Evolutionary conservation across 2,888 invertebrate genomes (phyloP), one percentile per base, ranked within the genome.

Genomic region (Caradrina clavipalpis): DNA sequence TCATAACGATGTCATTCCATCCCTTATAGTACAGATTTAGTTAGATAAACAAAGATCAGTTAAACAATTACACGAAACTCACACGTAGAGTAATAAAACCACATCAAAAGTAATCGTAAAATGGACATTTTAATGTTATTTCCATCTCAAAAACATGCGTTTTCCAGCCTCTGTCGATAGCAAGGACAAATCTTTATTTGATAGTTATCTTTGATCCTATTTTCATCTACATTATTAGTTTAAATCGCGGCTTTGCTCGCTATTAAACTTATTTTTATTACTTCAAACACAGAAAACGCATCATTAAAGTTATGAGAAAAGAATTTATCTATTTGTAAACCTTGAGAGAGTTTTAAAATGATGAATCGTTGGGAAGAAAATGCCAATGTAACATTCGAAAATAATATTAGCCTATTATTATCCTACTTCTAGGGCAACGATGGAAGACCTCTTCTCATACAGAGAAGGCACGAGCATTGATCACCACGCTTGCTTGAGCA

Each of bases 151-250:
- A 17, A n/a, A 21, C 21, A n/a, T 53, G n/a, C 49, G 57, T 21
- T 45, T 63, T 59, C 60, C 19, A 49, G 10, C 31, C 39, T 26
- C 53, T 35, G 22, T 45, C 61, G 51, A n/a, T 10, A 31, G 19
- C 51, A 17, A 55, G 54, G 53, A 22, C 55, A 6, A 47, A 45
- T 19, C 17, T 53, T 59, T 35, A 21, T 53, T 49, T 45, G 13
- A 63, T 55, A 65, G 17, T 39, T 39, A 50, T 65, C 77, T 77
- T 77, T 77, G 77, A 78, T 75, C 59, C 39, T 21, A 54, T 62
- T 70, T 78, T 56, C 59, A 59, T 47, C 26, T 17, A 54, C 15
- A 56, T 5, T 19, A 56, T 74, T 59, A 49, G 42, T 61, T 53
- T 45, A 47, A 11, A 45, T 17, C 49, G 53, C 19, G 62, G 55